phyloP scores from a whole-genome alignment of 2,113 vertebrate genomes.

The Cyprinodon brontotheroides region DNA sequence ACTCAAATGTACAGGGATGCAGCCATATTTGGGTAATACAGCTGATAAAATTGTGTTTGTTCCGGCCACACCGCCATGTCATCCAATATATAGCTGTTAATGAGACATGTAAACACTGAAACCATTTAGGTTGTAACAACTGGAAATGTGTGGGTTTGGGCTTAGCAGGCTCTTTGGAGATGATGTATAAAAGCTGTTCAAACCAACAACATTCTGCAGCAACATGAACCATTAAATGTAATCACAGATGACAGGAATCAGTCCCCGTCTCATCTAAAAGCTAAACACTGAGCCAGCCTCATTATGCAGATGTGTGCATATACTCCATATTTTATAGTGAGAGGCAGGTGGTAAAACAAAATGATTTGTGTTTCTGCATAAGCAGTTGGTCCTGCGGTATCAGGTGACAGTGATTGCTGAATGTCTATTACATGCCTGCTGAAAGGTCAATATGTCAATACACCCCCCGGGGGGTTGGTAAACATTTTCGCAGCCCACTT shows the following conservation, averaged over 20 bases:
- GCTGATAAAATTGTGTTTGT: not conserved
- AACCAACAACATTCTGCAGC: slow-evolving; percentile 17
- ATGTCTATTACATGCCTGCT: slow-evolving; percentile 52
- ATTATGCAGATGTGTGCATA: slow-evolving; percentile 63
- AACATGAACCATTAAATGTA: slow-evolving; percentile 30
- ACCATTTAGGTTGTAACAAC: not conserved
- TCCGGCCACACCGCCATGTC: not conserved
- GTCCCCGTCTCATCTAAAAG: slow-evolving; percentile 34
- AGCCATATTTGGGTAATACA: not conserved
- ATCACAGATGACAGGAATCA: slow-evolving; percentile 34
- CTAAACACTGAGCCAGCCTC: slow-evolving; percentile 46
- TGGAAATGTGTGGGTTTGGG: not conserved
- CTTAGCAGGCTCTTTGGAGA: slow-evolving; percentile 10
- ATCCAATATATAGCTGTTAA: not conserved
- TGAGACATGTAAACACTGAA: not conserved
- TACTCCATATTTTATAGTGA: slow-evolving; percentile 56
- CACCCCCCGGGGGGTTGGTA: slow-evolving; percentile 3
- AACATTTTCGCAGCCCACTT: slow-evolving; percentile 39
- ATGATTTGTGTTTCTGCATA: slow-evolving; percentile 62
- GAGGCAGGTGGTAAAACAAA: slow-evolving; percentile 60
- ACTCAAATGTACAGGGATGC: not conserved
- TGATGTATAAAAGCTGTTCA: slow-evolving; percentile 11
- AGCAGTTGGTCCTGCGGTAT: slow-evolving; percentile 38
- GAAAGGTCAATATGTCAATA: slow-evolving; percentile 62
- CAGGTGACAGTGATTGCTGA: slow-evolving; percentile 65